Base-by-base conservation (phyloP, 2,888 invertebrate genomes). In the Bembecia ichneumoniformis region DNA sequence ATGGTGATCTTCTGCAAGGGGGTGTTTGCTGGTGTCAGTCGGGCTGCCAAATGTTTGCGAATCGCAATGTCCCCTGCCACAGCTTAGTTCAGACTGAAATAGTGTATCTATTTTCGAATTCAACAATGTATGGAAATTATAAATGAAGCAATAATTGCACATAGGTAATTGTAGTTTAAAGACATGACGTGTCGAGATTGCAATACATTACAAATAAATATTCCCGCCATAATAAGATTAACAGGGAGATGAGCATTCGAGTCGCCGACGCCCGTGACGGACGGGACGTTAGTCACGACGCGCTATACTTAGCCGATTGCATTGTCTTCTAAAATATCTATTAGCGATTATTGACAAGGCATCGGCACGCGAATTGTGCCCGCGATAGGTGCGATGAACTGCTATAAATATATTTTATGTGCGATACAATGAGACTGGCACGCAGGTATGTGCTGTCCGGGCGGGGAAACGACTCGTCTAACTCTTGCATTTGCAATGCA, bases 311-410 rank as follows among this genome's bases (percentile, higher is more conserved):
- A 86, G 86, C 68, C 80, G 67, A 77, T 78, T 80, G 86, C 83
- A 86, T 86, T 87, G 87, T 86, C 83, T 83, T 87, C 86, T 86
- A 79, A 84, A 83, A 86, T 84, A 82, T 86, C 87, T 87, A 86
- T 86, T 87, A 86, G 81, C 77, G 80, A 87, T 86, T 87, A 86
- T 87, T 87, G 86, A 87, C 87, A 84, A 81, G 83, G 82, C 81
- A 86, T 84, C 82, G 84, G 87, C 80, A 84, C 74, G 86, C 84
- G 73, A 82, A 77, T 84, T 76, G 80, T 78, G 70, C 73, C 69
- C 70, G 74, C 77, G 74, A 79, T 81, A 84, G 82, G 82, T 84
- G 83, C 86, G 82, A 74, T 82, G 82, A 80, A 86, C 83, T 79
- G 75, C 82, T 87, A 87, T 84, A 74, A 83, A 83, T 84, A 86